Percentiles rank a stretch among this genome's conserved stretches.
These are phyloP conservation scores for Clunio marinus DNA, from an alignment of 2,888 invertebrate species.

Conservation along the genomic window DNA sequence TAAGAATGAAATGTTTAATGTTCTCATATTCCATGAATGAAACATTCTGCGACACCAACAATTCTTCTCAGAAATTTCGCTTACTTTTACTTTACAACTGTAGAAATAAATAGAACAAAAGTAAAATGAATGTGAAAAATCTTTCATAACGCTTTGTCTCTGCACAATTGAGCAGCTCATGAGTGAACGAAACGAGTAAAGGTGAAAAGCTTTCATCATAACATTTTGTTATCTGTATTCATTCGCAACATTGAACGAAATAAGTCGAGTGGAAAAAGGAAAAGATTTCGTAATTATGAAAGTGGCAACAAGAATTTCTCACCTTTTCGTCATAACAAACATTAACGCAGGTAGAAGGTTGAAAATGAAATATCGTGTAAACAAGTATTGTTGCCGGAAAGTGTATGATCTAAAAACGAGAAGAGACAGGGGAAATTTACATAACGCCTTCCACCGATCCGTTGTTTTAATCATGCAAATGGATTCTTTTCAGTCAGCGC, in stretches of 20 bases:
- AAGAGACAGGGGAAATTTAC: neutral
- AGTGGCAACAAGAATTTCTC: neutral
- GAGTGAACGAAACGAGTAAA: slow-evolving; percentile 25
- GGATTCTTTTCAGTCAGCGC: neutral
- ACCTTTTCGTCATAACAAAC: neutral
- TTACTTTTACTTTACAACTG: neutral
- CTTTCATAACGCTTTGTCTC: slow-evolving; percentile 1
- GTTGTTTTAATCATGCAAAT: slow-evolving; percentile 3
- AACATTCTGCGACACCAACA: too few species aligned
- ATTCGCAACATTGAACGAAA: neutral
- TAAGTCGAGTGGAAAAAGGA: neutral
- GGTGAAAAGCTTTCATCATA: neutral
- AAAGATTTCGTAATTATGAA: slow-evolving; percentile 23
- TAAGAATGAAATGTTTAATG: too few species aligned
- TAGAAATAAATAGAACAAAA: neutral
- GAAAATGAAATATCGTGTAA: neutral
- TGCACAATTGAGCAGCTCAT: slow-evolving; percentile 31
- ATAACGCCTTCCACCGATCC: too few species aligned
- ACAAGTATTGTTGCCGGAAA: neutral
- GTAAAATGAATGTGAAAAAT: neutral
- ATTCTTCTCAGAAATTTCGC: neutral
- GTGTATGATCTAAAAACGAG: neutral
- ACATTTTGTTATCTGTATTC: neutral
- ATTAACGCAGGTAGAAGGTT: neutral
- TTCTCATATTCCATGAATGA: too few species aligned